phyloP scores from a whole-genome alignment of 2,113 vertebrate genomes.

The Xenotilapia leptura region DNA sequence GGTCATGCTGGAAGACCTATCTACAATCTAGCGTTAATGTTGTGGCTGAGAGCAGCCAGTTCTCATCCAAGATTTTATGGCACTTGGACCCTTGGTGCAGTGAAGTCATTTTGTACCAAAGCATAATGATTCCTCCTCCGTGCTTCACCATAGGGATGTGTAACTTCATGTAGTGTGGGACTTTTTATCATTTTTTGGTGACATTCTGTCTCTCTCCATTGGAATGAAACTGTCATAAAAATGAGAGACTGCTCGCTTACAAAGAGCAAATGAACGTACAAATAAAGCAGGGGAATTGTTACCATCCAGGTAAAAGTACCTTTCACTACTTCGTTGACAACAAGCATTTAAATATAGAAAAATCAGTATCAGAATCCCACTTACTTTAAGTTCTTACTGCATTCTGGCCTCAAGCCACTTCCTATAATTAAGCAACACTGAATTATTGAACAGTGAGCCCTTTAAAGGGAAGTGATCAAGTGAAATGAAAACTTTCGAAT shows the following conservation, averaged over 20 bases:
- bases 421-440: not conserved
- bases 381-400: not conserved
- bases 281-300: not conserved
- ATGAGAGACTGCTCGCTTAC: not conserved
- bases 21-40: rapidly evolving
- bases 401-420: not conserved
- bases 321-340: not conserved
- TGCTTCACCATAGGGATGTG: not conserved
- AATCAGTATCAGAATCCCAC: not conserved
- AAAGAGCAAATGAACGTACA: not conserved
- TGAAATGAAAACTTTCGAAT: not conserved
- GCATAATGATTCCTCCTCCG: not conserved
- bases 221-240: not conserved
- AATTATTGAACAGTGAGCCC: not conserved
- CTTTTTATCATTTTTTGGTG: not conserved
- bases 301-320: too few species aligned
- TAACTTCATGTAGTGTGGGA: not conserved
- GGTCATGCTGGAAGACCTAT: not conserved
- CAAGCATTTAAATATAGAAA: not conserved
- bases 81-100: not conserved
- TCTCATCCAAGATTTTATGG: not conserved
- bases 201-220: not conserved
- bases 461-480: not conserved
- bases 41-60: not conserved
- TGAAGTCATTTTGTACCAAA: not conserved